Conservation (phyloP, 2,113 vertebrate species). For the Petrocephalus zakoni region DNA sequence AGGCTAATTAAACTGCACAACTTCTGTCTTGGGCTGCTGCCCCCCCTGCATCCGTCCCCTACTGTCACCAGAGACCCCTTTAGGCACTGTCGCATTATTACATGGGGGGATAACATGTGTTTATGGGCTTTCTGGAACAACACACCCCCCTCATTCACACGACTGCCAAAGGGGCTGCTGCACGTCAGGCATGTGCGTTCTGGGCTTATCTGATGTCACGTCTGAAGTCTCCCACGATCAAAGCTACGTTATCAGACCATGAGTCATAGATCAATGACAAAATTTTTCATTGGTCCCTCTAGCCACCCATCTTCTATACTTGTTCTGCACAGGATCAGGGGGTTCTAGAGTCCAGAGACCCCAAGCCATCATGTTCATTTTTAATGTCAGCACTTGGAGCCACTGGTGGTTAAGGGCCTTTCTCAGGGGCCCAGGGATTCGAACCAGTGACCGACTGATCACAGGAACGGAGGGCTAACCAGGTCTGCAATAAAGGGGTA, state of each 20-base stretch:
- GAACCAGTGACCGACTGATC: neutral
- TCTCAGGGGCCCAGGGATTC: neutral
- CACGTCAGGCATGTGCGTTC: no score
- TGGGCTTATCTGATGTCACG: no score
- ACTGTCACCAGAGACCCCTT: neutral
- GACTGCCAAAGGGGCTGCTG: no score
- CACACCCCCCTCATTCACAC: no score
- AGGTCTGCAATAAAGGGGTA: no score
- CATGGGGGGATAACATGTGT: neutral
- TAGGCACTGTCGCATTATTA: neutral
- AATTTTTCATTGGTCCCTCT: neutral
- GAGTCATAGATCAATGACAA: neutral
- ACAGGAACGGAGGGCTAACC: neutral
- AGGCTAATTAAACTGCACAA: neutral
- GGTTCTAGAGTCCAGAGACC: neutral
- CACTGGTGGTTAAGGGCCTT: neutral
- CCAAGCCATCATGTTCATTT: no score
- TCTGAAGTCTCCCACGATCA: no score
- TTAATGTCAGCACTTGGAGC: neutral
- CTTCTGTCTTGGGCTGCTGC: no score
- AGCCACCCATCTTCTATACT: neutral
- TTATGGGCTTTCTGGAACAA: no score
- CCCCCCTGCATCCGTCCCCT: no score
- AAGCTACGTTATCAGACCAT: neutral
- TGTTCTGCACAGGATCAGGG: neutral